These are phyloP conservation scores for Cryptophagus acutangulus DNA, from an alignment of 2,888 invertebrate species.

Conservation along the genomic window DNA sequence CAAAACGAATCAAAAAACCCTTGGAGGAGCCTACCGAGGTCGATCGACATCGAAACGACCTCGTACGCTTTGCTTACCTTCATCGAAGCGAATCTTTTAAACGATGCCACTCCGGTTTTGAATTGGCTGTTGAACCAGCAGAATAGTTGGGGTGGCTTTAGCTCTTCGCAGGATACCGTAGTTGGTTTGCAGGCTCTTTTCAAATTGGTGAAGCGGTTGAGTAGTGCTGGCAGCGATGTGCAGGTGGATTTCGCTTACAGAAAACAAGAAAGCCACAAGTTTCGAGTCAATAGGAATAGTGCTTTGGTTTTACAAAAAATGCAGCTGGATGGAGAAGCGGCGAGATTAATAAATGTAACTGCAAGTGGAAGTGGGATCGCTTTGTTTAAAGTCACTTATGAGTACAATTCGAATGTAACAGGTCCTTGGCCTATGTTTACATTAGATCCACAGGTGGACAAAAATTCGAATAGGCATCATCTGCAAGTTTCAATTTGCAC, in stretches of 20 bases:
- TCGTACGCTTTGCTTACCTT: slow-evolving; percentile 79
- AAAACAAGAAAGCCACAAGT: slow-evolving; percentile 51
- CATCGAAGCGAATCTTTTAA: slow-evolving; percentile 48
- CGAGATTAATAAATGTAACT: slow-evolving; percentile 63
- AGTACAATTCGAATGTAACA: slow-evolving; percentile 80
- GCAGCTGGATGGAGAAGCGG: slow-evolving; percentile 44
- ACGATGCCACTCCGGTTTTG: slow-evolving; percentile 60
- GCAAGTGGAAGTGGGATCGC: slow-evolving; percentile 79
- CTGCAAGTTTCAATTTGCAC: slow-evolving; percentile 78
- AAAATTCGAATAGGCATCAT: slow-evolving; percentile 69
- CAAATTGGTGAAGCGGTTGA: slow-evolving; percentile 58
- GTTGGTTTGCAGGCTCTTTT: slow-evolving; percentile 68
- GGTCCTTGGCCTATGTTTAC: slow-evolving; percentile 83
- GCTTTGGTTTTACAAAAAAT: slow-evolving; percentile 74
- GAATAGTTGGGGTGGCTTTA: slow-evolving; percentile 66
- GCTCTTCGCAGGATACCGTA: slow-evolving; percentile 72
- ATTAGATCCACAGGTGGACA: slow-evolving; percentile 80
- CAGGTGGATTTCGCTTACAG: slow-evolving; percentile 42
- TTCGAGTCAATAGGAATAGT: slow-evolving; percentile 71
- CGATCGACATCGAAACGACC: slow-evolving; percentile 80
- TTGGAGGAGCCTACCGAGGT: slow-evolving; percentile 61
- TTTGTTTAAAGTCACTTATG: slow-evolving; percentile 71
- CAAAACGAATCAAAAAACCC: slow-evolving; percentile 58
- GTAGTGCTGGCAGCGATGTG: slow-evolving; percentile 46
- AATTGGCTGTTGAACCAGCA: slow-evolving; percentile 69